Evolutionary conservation across 2,797 vertebrate genomes (phyloP).

Genomic region (Myotis vivesi): DNA sequence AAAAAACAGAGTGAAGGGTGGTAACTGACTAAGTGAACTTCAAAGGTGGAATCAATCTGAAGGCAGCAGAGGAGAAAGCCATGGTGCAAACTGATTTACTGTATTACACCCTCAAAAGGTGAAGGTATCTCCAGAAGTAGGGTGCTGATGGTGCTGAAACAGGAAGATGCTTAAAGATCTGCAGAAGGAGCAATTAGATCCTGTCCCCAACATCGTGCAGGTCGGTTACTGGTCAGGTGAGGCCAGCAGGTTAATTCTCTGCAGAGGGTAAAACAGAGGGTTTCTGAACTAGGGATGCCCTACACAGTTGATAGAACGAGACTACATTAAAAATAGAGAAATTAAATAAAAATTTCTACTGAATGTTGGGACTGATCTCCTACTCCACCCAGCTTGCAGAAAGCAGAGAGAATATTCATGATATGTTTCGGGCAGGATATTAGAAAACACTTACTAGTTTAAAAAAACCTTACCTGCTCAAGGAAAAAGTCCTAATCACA

Average conservation of each 20-base stretch:
- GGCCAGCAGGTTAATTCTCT: background rate
- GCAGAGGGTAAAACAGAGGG: background rate
- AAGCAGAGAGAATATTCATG: background rate
- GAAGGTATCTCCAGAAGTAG: background rate
- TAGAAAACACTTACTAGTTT: background rate
- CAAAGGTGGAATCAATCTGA: background rate
- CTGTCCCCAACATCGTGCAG: background rate
- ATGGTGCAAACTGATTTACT: background rate
- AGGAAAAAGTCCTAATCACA: background rate
- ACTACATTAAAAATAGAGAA: background rate
- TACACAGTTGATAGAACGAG: background rate
- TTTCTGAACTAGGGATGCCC: background rate
- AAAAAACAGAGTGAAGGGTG: background rate
- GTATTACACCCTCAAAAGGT: background rate
- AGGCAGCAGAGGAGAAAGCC: background rate
- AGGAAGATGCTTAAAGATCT: background rate
- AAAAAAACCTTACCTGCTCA: background rate
- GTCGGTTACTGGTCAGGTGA: background rate
- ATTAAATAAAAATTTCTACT: background rate
- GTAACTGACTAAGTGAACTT: background rate
- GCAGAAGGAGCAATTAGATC: background rate
- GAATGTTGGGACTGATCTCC: background rate
- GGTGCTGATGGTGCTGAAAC: background rate
- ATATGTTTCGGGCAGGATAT: background rate
- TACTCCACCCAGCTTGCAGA: background rate